Conservation (phyloP, 2,797 vertebrate species). For the Coendou prehensilis region DNA sequence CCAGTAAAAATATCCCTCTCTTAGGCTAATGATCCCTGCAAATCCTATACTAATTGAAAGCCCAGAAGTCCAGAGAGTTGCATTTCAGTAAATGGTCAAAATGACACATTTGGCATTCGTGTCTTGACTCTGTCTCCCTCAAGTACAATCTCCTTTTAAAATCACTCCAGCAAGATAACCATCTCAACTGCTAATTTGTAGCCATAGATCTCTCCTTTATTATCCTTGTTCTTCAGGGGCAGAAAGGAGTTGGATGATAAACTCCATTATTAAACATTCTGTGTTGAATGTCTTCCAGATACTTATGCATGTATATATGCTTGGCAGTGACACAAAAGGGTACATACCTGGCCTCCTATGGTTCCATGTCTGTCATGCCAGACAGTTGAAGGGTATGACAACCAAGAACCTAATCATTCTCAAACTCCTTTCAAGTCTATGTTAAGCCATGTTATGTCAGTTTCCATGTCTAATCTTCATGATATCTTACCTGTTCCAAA, state of each 20-base stretch:
- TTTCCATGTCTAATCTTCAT: neutral
- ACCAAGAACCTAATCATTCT: neutral
- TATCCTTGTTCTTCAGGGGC: neutral
- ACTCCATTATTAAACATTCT: neutral
- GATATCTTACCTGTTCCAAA: neutral
- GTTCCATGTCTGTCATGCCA: neutral
- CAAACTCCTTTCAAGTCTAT: neutral
- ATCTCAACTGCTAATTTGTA: slow-evolving; percentile 28
- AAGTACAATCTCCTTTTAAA: slow-evolving; percentile 32
- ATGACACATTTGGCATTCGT: slow-evolving; percentile 45
- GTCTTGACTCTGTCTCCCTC: neutral
- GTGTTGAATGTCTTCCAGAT: slow-evolving; percentile 42
- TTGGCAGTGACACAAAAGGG: neutral
- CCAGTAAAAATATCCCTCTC: slow-evolving; percentile 53
- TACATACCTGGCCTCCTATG: neutral
- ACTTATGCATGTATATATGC: neutral
- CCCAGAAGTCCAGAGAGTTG: neutral
- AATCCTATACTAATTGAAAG: slow-evolving; percentile 63
- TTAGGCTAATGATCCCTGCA: slow-evolving; percentile 44
- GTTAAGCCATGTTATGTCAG: neutral
- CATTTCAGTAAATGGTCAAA: slow-evolving; percentile 49
- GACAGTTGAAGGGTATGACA: neutral
- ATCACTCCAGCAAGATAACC: neutral
- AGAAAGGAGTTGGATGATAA: neutral
- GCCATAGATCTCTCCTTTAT: neutral